Conservation (phyloP, 53 echinoderm and acorn worm species). For the Holothuria leucospilota region DNA sequence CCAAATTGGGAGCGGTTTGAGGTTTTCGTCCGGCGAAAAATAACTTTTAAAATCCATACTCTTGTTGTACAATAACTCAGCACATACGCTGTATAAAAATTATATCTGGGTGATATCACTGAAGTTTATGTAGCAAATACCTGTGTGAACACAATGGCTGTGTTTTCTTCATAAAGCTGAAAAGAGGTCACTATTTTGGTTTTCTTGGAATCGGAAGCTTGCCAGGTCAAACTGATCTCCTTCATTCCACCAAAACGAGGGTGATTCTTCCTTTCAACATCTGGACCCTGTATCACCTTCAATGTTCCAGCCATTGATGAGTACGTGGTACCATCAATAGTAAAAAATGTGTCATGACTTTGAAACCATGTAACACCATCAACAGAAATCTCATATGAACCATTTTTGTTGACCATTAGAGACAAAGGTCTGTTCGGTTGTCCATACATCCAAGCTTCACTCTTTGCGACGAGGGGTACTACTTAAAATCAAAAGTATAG, state of each 20-base stretch:
- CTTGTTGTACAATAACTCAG: too few species aligned
- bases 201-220: slow-evolving; percentile 25
- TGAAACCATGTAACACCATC: slow-evolving; percentile 30
- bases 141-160: slow-evolving; percentile 45
- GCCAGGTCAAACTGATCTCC: slow-evolving; percentile 30
- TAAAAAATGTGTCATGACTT: slow-evolving; percentile 39
- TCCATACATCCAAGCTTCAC: background rate
- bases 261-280: background rate
- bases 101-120: too few species aligned
- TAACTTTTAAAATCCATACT: too few species aligned
- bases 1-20: too few species aligned
- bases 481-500: too few species aligned
- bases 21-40: too few species aligned
- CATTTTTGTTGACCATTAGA: background rate
- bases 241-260: slow-evolving; percentile 9
- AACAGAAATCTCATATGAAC: slow-evolving; percentile 17
- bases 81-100: too few species aligned
- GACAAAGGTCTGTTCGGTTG: background rate
- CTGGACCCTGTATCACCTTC: slow-evolving; percentile 21
- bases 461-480: too few species aligned
- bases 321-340: slow-evolving; percentile 2
- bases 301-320: slow-evolving; percentile 42
- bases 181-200: slow-evolving; percentile 34
- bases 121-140: background rate
- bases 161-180: background rate